These are phyloP conservation scores for Eupithecia tripunctaria DNA, from an alignment of 2,888 invertebrate species.

Conservation along the genomic window DNA sequence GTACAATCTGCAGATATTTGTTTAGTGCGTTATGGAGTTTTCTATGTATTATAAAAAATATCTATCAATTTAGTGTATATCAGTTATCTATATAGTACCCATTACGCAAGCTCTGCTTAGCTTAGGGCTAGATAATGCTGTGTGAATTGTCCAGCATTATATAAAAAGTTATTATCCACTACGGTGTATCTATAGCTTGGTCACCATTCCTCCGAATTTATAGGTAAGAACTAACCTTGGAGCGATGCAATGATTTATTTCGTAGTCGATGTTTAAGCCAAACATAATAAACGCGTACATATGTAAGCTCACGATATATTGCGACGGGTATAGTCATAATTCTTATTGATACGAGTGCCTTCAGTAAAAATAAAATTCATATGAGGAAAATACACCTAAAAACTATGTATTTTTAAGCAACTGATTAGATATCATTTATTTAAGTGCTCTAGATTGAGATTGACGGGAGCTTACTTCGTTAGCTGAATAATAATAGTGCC, in stretches of 20 bases:
- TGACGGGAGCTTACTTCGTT: not conserved
- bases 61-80: no score
- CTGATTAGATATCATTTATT: not conserved
- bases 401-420: not conserved
- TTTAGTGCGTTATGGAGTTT: no score
- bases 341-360: not conserved
- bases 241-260: slow-evolving; percentile 51
- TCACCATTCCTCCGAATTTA: slow-evolving; percentile 14
- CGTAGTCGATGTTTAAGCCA: slow-evolving; percentile 45
- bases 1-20: no score
- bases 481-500: not conserved
- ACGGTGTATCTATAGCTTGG: slow-evolving; percentile 9
- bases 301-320: slow-evolving; percentile 28
- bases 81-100: no score
- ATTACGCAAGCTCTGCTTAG: no score
- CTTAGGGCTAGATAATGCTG: no score
- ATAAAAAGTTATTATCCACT: no score
- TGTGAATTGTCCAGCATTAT: no score
- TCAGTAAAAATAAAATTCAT: not conserved
- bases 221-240: slow-evolving; percentile 46
- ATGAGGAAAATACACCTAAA: not conserved
- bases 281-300: slow-evolving; percentile 38
- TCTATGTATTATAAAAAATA: no score
- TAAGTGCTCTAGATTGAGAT: not conserved
- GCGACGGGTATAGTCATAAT: slow-evolving; percentile 7